phyloP scores from a whole-genome alignment of 2,888 invertebrate genomes.

The Tridacna crocea region DNA sequence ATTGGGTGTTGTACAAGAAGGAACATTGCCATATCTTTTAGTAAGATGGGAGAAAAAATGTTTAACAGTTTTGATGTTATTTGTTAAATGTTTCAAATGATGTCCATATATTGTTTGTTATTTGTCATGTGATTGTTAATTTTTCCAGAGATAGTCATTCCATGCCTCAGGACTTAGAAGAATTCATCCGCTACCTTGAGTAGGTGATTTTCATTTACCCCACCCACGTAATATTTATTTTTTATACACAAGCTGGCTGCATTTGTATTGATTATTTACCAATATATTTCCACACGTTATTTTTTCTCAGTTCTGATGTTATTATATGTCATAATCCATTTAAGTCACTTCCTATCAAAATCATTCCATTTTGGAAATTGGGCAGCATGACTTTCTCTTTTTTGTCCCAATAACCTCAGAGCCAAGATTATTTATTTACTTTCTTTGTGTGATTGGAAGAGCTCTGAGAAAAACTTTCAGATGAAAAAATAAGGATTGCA shows the following conservation, averaged over 20 bases:
- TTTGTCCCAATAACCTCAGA: no score
- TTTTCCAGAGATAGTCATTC: conserved; percentile 62
- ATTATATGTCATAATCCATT: neutral
- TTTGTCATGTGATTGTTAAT: conserved; percentile 21
- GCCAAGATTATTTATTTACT: no score
- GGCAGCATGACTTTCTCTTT: no score
- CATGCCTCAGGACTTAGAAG: conserved; percentile 70
- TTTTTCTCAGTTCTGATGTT: neutral
- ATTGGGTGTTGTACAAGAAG: no score
- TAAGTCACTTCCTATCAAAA: no score
- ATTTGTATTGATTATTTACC: conserved; percentile 25
- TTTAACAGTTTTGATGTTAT: neutral
- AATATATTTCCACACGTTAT: conserved; percentile 10
- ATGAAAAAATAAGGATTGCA: no score
- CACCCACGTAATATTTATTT: conserved; percentile 44
- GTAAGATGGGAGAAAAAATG: no score
- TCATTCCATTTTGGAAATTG: no score
- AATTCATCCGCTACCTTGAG: conserved; percentile 71
- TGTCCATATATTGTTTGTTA: neutral
- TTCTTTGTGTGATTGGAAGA: no score
- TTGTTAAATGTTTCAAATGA: conserved; percentile 10
- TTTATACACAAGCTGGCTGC: conserved; percentile 26
- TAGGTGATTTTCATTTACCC: conserved; percentile 63
- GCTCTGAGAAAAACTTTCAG: no score
- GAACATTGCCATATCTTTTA: no score